phyloP scores from a whole-genome alignment of 2,888 invertebrate species.

The Amphipoea oculea region DNA sequence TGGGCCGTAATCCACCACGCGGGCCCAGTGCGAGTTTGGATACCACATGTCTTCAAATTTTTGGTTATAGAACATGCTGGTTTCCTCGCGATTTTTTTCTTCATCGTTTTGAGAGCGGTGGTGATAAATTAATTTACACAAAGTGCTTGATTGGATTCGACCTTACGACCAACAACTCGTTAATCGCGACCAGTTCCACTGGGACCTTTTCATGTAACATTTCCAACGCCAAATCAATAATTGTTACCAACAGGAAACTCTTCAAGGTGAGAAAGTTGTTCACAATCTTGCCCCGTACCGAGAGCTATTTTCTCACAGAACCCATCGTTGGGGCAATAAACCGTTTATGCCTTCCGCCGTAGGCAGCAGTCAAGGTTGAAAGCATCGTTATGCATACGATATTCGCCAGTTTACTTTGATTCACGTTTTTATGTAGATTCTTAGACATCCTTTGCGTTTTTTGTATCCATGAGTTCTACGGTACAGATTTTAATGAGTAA shows the following conservation, averaged over 20 bases:
- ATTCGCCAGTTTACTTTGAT: constrained; percentile 41
- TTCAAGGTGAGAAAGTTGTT: constrained; percentile 20
- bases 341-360: constrained; percentile 59
- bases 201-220: neutral
- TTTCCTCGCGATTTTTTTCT: neutral
- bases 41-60: too few relatives aligned
- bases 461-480: neutral
- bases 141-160: neutral
- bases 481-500: constrained; percentile 13
- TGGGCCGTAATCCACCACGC: too few relatives aligned
- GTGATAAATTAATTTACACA: neutral
- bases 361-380: constrained; percentile 55
- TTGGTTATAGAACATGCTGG: neutral
- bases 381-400: constrained; percentile 38
- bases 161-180: too few relatives aligned
- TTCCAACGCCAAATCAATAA: constrained; percentile 17
- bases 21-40: neutral
- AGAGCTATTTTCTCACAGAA: constrained; percentile 51
- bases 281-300: constrained; percentile 16
- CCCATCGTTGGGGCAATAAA: constrained; percentile 55
- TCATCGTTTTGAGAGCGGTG: neutral
- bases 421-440: constrained; percentile 25
- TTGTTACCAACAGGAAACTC: constrained; percentile 7
- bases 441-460: constrained; percentile 27
- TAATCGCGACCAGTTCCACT: neutral